Conservation (phyloP, 2,113 vertebrate genomes). For the Aix galericulata region DNA sequence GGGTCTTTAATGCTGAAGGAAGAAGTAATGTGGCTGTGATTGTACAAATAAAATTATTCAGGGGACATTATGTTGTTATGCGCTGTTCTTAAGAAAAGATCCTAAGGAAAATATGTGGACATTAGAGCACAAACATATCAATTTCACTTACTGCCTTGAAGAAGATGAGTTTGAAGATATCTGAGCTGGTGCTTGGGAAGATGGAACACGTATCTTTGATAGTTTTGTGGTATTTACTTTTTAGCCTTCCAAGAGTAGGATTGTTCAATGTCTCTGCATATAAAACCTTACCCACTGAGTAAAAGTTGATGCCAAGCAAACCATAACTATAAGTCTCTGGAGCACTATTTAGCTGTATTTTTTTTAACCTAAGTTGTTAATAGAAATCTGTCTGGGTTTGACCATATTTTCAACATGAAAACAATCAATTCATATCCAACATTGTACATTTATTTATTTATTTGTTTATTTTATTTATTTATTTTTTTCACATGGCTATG, state of each 20-base stretch:
- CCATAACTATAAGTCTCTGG: background rate
- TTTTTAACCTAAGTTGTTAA: background rate
- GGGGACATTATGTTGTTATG: background rate
- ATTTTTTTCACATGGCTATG: background rate
- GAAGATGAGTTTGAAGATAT: background rate
- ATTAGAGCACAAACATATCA: background rate
- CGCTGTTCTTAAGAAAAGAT: background rate
- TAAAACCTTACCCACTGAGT: background rate
- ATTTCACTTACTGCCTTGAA: background rate
- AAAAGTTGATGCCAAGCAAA: background rate
- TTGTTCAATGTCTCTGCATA: background rate
- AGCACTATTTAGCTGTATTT: background rate
- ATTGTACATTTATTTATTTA: background rate
- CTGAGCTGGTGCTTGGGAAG: background rate
- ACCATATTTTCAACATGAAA: background rate
- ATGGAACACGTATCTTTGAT: background rate
- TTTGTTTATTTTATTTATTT: too few relatives aligned
- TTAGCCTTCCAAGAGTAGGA: background rate
- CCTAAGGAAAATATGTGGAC: background rate
- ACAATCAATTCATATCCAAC: background rate
- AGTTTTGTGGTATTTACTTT: background rate
- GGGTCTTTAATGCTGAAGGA: background rate
- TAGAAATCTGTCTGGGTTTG: background rate
- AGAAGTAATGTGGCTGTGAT: background rate
- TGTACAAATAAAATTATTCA: background rate